Percentiles rank a stretch among this genome's conserved stretches.
Evolutionary conservation across 2,797 vertebrate genomes (phyloP).

Genomic region (Sebastes iracundus): DNA sequence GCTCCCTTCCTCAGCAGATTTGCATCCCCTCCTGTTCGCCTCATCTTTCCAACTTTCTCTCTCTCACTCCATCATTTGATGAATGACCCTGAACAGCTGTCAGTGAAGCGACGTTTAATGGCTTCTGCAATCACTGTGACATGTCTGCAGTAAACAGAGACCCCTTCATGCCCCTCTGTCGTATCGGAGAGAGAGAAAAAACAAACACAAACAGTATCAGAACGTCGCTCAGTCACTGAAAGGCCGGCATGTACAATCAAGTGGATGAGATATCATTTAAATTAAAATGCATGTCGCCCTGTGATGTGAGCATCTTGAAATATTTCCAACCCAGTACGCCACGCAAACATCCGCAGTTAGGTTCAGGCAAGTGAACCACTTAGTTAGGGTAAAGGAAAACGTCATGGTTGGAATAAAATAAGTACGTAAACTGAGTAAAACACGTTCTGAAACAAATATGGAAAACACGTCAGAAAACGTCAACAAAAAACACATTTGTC

Average conservation of each 20-base stretch:
- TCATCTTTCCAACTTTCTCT: conserved; percentile 69
- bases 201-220: conserved; percentile 16
- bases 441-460: rapidly evolving
- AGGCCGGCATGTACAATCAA: not conserved
- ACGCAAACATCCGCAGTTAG: no score
- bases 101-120: conserved; percentile 68
- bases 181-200: not conserved
- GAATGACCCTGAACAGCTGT: conserved; percentile 77
- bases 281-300: not conserved
- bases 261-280: conserved; percentile 5
- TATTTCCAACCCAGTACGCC: not conserved
- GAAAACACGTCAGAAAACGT: rapidly evolving
- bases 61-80: conserved; percentile 69
- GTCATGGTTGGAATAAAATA: no score
- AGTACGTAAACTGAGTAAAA: no score
- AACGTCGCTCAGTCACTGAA: conserved; percentile 9
- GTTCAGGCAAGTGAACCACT: no score
- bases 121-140: conserved; percentile 67
- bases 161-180: conserved; percentile 4
- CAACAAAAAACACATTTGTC: no score
- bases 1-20: conserved; percentile 72
- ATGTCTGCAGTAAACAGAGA: conserved; percentile 61
- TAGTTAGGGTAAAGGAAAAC: no score
- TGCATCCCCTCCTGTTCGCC: conserved; percentile 68
- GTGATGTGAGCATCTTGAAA: not conserved